A percentile compares a stretch with the other conserved stretches of the same genome.
Conservation (phyloP, 2,113 vertebrate species). For the Dermatemys mawii region DNA sequence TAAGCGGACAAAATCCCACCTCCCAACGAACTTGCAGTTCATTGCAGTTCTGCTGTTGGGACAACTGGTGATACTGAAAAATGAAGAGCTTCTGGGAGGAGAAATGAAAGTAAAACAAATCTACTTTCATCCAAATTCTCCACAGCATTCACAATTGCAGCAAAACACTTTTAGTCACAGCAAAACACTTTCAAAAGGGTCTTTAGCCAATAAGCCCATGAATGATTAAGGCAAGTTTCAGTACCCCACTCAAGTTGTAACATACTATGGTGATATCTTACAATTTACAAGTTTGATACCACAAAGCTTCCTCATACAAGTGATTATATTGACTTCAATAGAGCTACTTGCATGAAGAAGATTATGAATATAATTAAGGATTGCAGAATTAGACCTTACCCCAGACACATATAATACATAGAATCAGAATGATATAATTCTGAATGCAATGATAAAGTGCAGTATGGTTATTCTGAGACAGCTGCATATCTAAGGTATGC, state of each 20-base stretch:
- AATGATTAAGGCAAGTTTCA: background rate
- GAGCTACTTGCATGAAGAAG: background rate
- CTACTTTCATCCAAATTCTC: background rate
- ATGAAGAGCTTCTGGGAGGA: background rate
- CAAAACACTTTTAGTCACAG: background rate
- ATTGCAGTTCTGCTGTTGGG: background rate
- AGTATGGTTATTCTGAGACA: background rate
- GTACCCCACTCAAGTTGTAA: background rate
- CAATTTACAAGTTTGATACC: background rate
- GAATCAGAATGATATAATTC: background rate
- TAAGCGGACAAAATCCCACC: background rate
- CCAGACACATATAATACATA: background rate
- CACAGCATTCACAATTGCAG: background rate
- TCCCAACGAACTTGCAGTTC: background rate
- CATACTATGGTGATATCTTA: background rate
- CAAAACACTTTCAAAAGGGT: background rate
- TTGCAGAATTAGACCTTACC: background rate
- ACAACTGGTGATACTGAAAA: background rate
- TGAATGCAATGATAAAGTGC: background rate
- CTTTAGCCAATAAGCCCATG: background rate
- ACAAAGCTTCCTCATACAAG: background rate
- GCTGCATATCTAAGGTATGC: background rate
- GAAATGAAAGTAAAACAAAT: background rate
- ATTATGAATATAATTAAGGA: background rate
- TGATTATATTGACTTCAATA: background rate